These are phyloP conservation scores for Acleris emargana DNA, from an alignment of 2,888 invertebrate species.

Conservation along the genomic window DNA sequence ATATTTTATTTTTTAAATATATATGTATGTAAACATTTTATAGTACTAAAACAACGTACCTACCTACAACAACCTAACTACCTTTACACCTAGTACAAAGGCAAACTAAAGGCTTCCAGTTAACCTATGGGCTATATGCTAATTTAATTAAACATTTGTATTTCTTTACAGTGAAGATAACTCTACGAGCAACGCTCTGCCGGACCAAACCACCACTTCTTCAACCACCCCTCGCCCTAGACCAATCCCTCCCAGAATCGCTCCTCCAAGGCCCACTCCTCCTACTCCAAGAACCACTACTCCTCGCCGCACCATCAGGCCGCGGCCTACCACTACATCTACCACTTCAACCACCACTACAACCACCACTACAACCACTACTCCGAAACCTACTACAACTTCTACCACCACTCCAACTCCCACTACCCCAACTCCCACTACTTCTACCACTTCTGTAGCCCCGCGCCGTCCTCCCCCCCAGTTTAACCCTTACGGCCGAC, in stretches of 20 bases:
- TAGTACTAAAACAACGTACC: no score
- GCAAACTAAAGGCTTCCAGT: no score
- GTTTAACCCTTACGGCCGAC: constrained; percentile 35
- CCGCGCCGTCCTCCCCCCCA: constrained; percentile 44
- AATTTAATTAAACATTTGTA: neutral
- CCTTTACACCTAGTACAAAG: no score
- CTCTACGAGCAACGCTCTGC: constrained; percentile 43
- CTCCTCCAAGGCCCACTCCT: constrained; percentile 40
- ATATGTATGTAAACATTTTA: no score
- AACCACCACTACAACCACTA: constrained; percentile 39
- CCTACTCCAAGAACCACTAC: constrained; percentile 25
- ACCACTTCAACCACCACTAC: constrained; percentile 39
- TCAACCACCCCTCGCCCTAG: constrained; percentile 30
- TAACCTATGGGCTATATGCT: no score
- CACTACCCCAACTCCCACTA: constrained; percentile 38
- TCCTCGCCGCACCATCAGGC: constrained; percentile 42
- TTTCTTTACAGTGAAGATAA: constrained; percentile 55
- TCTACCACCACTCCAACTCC: constrained; percentile 41
- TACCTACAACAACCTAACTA: no score
- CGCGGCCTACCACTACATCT: constrained; percentile 43
- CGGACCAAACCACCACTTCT: constrained; percentile 37
- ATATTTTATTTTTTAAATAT: no score
- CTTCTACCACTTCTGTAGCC: constrained; percentile 33
- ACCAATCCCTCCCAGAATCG: constrained; percentile 13
- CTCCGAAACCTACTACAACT: constrained; percentile 46